Evolutionary conservation across 2,888 invertebrate genomes (phyloP).

Genomic region (Noctua janthina): DNA sequence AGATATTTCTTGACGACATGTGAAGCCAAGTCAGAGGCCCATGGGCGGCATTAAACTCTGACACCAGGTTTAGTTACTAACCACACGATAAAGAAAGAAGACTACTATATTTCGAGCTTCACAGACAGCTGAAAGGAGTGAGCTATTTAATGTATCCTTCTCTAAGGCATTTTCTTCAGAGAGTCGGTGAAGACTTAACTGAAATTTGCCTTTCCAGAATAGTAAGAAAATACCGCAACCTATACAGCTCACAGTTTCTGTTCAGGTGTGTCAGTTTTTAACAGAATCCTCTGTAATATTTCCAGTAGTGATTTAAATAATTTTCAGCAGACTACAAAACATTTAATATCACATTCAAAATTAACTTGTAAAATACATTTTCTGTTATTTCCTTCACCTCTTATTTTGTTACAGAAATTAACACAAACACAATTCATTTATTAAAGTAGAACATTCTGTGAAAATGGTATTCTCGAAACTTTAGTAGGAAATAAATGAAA

Average conservation of each 20-base stretch:
- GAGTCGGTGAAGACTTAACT: not conserved
- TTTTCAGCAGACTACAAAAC: not conserved
- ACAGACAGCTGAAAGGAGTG: not conserved
- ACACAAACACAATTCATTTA: constrained; percentile 30
- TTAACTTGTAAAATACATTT: constrained; percentile 11
- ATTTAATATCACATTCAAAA: constrained; percentile 1
- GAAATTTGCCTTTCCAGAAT: not conserved
- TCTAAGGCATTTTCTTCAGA: not conserved
- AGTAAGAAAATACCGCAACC: not conserved
- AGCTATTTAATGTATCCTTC: not conserved
- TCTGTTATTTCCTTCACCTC: not conserved
- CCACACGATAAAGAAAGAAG: too few species aligned
- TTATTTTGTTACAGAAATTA: constrained; percentile 31
- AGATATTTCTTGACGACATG: too few species aligned
- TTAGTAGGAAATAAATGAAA: constrained; percentile 36
- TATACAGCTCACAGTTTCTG: too few species aligned
- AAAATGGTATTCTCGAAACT: constrained; percentile 38
- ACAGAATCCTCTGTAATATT: not conserved
- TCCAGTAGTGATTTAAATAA: not conserved
- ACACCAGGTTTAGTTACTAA: too few species aligned
- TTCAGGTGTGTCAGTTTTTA: too few species aligned
- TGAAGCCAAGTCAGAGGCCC: too few species aligned
- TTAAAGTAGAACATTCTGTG: constrained; percentile 3
- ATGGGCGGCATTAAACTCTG: too few species aligned
- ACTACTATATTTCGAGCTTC: not conserved